These are phyloP conservation scores for Hafferia zeledoni DNA, from an alignment of 2,797 vertebrate species.

Conservation along the genomic window DNA sequence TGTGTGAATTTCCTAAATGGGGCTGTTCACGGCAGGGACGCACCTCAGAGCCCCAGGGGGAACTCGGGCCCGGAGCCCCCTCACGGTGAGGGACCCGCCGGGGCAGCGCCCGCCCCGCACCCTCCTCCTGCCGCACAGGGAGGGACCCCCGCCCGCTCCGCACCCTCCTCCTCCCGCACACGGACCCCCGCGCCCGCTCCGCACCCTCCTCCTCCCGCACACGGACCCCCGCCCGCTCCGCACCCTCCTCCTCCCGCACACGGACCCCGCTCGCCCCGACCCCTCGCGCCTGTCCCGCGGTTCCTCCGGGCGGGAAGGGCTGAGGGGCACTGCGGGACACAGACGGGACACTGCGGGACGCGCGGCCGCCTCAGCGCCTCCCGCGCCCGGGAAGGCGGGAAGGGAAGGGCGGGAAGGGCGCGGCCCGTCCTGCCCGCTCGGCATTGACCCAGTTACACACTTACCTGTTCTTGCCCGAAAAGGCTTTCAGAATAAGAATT, in stretches of 20 bases:
- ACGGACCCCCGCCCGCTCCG: too few species aligned
- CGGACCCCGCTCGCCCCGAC: background rate
- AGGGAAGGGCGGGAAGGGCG: background rate
- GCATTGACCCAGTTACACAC: accelerated
- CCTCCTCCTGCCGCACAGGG: too few species aligned
- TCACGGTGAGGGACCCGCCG: background rate
- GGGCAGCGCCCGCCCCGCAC: too few species aligned
- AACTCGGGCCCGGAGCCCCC: background rate
- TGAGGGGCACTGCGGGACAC: accelerated
- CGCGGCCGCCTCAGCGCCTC: accelerated
- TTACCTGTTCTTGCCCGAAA: background rate
- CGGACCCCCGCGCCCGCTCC: background rate
- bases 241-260: too few species aligned
- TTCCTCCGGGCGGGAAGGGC: too few species aligned
- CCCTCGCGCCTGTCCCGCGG: background rate
- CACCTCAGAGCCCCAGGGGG: background rate
- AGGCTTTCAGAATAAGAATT: background rate
- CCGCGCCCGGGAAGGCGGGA: background rate
- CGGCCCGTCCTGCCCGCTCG: accelerated
- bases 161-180: too few species aligned
- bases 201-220: too few species aligned
- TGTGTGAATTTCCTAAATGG: accelerated
- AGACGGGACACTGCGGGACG: too few species aligned
- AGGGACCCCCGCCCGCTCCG: too few species aligned
- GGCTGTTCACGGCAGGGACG: background rate